Percentiles rank a stretch among this genome's conserved stretches.
Evolutionary conservation across 2,113 vertebrate species (phyloP).

Genomic region (Austrofundulus limnaeus): DNA sequence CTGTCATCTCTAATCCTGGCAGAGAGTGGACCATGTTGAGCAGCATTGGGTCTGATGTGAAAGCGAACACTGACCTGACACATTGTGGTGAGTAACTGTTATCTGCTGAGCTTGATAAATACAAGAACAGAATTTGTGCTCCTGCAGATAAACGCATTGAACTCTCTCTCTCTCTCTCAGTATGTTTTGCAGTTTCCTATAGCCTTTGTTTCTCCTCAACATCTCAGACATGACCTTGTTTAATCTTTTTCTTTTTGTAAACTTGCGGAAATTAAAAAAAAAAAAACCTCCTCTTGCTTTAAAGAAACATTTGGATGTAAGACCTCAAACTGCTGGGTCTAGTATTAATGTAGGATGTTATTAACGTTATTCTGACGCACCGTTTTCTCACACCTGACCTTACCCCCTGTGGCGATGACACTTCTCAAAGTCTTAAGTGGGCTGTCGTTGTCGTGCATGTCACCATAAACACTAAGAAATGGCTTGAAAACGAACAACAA

Average conservation of each 20-base stretch:
- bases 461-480: not conserved
- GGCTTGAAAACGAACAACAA: not conserved
- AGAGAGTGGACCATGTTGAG: slow-evolving; percentile 42
- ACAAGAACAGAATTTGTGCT: slow-evolving; percentile 54
- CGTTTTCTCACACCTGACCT: too few species aligned
- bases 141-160: slow-evolving; percentile 38
- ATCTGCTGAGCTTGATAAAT: slow-evolving; percentile 64
- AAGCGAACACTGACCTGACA: slow-evolving; percentile 61
- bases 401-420: too few species aligned
- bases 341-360: not conserved
- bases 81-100: slow-evolving; percentile 59
- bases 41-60: slow-evolving; percentile 49
- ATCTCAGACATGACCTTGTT: slow-evolving; percentile 6
- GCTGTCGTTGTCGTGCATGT: not conserved
- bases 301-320: not conserved
- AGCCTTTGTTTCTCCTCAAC: not conserved
- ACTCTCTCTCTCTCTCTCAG: slow-evolving; percentile 22
- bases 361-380: not conserved
- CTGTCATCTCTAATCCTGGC: slow-evolving; percentile 35
- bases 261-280: not conserved
- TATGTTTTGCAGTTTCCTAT: slow-evolving; percentile 4
- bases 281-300: not conserved
- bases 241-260: not conserved
- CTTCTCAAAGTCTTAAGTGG: not conserved
- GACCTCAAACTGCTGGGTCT: not conserved